Percentiles rank a stretch among this genome's conserved stretches.
Conservation (phyloP, 2,797 vertebrate species). For the Kryptopterus vitreolus region DNA sequence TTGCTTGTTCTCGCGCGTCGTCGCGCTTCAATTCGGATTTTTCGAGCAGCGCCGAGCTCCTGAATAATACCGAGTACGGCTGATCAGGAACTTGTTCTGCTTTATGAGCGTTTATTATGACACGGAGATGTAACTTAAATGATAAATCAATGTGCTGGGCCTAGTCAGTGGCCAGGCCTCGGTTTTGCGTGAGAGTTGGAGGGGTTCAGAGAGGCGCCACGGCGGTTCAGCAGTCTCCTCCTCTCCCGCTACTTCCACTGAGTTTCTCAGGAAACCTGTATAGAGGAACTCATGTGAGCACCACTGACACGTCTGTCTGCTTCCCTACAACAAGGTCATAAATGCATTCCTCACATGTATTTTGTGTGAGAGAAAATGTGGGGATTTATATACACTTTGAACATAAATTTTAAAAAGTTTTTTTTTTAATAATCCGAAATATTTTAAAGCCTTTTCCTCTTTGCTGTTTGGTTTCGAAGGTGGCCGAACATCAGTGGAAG, state of each 20-base stretch:
- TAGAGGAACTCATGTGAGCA: constrained; percentile 3
- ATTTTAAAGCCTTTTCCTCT: neutral
- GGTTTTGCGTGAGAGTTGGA: constrained; percentile 50
- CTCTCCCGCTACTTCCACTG: neutral
- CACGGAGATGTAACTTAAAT: neutral
- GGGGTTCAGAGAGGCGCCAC: constrained; percentile 38
- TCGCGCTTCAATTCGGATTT: constrained; percentile 27
- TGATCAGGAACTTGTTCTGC: too few relatives aligned
- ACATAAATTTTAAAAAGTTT: neutral
- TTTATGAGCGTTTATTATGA: neutral
- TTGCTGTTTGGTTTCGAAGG: constrained; percentile 22
- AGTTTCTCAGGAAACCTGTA: neutral
- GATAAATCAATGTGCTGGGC: constrained; percentile 26
- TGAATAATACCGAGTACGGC: neutral
- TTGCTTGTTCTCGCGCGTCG: constrained; percentile 46
- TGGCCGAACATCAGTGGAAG: constrained; percentile 41
- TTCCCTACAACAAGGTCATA: neutral
- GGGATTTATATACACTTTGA: too few relatives aligned
- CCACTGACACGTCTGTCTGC: neutral
- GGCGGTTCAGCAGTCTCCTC: neutral
- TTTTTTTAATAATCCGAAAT: neutral
- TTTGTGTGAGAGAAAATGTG: neutral
- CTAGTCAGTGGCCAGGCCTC: constrained; percentile 49
- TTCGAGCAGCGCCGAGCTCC: neutral
- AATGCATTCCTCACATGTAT: neutral